phyloP scores from a whole-genome alignment of 23 tunicate species.

The Ciona savignyi region DNA sequence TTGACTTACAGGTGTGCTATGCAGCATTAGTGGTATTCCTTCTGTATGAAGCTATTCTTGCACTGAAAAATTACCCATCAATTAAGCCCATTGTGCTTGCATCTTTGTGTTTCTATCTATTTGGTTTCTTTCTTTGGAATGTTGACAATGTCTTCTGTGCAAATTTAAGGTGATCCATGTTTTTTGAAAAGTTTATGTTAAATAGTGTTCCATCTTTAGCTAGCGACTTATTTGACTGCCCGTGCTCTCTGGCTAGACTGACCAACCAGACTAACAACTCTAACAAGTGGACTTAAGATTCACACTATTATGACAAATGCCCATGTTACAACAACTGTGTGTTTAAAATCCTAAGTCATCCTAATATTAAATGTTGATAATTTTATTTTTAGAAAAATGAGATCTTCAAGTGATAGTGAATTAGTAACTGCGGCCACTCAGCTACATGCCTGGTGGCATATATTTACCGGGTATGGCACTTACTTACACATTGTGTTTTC shows the following conservation, averaged over 20 bases:
- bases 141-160: constrained; percentile 68
- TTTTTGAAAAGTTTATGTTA: too few relatives aligned
- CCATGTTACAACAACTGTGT: too few relatives aligned
- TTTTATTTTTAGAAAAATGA: not conserved
- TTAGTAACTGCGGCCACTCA: constrained; percentile 27
- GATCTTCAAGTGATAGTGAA: not conserved
- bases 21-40: constrained; percentile 39
- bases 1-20: constrained; percentile 47
- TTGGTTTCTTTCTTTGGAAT: constrained; percentile 83
- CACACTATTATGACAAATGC: too few relatives aligned
- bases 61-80: constrained; percentile 45
- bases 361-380: too few relatives aligned
- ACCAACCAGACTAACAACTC: too few relatives aligned
- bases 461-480: constrained; percentile 65
- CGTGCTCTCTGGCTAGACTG: too few relatives aligned
- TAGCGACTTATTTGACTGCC: too few relatives aligned
- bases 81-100: constrained; percentile 34
- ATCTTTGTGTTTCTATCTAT: constrained; percentile 42
- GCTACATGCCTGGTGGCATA: constrained; percentile 92
- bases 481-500: constrained; percentile 67
- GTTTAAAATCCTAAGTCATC: too few relatives aligned
- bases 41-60: constrained; percentile 60
- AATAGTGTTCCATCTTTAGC: too few relatives aligned
- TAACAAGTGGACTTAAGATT: too few relatives aligned
- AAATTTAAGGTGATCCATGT: constrained; percentile 33